Base-by-base conservation (phyloP, 1,140 invertebrate genomes). In the Sitophilus oryzae region DNA sequence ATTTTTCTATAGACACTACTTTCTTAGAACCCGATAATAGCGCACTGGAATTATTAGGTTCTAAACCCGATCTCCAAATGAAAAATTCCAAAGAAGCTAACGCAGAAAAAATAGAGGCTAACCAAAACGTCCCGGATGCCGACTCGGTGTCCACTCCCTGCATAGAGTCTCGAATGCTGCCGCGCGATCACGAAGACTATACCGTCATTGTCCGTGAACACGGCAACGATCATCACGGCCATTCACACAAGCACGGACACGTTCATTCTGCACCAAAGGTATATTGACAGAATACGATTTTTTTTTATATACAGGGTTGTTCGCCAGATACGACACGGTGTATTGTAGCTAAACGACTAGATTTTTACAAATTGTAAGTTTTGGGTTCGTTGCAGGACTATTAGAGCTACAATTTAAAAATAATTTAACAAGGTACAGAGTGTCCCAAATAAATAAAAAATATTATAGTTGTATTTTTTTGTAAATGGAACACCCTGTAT, bases 201-300 rank as follows among this genome's bases (percentile, higher is more conserved):
- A 68, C 66, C 16, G 69, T 69, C 1, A 72, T 72, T 35, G 58
- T 72, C 15, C 47, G 86, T 42, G 87, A 89, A 61, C 86, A 91
- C 62, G 85, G 88, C 51, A 82, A 80, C n/a, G 81, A 82, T 25
- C 89, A 92, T 74, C 89, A 93, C 69, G 88, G 89, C 0, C 89
- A 92, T 64, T 87, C 87, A 14, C 89, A 93, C 72, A 81, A 85
- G 1, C 88, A 91, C 69, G 86, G 86, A 9, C 88, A 91, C 64
- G 86, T 90, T 9, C 88, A 91, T 73, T 84, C 87, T 15, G 85
- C 87, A 0, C 88, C 89, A 0, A 36, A 51, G 54, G 54, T 56
- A 50, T n/a, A 9, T 1, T 9, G 19, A n/a, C n/a, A n/a, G n/a
- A n/a, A n/a, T n/a, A n/a, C n/a, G n/a, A n/a, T n/a, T n/a, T 41